phyloP scores from a whole-genome alignment of 2,113 vertebrate species.

The Albula glossodonta region DNA sequence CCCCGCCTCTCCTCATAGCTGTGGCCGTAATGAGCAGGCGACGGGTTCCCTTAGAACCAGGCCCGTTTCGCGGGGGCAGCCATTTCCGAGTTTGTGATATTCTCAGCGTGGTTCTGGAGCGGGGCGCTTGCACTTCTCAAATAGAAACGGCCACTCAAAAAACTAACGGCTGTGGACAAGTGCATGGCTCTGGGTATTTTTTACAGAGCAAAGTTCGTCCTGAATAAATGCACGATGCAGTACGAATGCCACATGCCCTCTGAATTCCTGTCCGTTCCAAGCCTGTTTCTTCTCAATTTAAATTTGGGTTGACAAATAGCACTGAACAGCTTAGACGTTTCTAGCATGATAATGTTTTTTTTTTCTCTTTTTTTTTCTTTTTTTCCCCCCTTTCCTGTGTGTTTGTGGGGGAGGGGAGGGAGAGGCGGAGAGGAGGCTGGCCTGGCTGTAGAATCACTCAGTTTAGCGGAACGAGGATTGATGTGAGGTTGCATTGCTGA shows the following conservation, averaged over 20 bases:
- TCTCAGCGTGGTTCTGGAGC: neutral
- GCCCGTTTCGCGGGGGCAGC: neutral
- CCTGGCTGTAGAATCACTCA: neutral
- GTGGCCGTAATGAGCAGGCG: neutral
- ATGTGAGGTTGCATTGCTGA: neutral
- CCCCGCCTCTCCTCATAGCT: constrained; percentile 9
- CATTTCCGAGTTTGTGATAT: neutral
- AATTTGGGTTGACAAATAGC: constrained; percentile 1
- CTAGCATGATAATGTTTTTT: constrained; percentile 3
- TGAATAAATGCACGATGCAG: neutral
- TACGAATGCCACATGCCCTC: neutral
- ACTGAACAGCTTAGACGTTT: constrained; percentile 19
- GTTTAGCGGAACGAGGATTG: neutral
- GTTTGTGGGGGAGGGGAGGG: constrained; percentile 8
- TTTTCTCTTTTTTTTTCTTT: neutral
- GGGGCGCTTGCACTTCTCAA: neutral
- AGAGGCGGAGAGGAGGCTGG: neutral
- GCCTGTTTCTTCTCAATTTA: neutral
- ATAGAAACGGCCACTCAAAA: neutral
- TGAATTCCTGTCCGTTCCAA: neutral
- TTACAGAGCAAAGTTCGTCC: neutral
- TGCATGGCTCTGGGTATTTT: neutral
- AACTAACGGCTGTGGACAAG: neutral
- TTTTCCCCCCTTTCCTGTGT: neutral
- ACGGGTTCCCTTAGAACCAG: neutral